Evolutionary conservation across 1,140 invertebrate species (phyloP).

Genomic region (Temnothorax longispinosus): DNA sequence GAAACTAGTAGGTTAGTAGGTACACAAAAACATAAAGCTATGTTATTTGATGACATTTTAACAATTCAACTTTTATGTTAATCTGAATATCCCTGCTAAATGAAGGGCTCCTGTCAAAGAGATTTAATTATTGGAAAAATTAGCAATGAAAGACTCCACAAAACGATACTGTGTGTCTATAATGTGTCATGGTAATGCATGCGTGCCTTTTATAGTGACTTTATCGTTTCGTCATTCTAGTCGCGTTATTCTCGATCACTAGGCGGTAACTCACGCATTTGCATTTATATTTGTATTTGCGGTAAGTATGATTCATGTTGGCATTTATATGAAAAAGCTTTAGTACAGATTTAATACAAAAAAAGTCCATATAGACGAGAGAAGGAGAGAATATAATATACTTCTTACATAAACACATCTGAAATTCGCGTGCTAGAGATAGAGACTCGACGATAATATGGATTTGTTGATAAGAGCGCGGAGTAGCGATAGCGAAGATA

Average conservation of each 20-base stretch:
- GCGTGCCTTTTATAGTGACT: not conserved
- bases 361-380: not conserved
- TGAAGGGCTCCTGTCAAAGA: not conserved
- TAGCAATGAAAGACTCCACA: not conserved
- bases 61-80: not conserved
- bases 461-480: conserved; percentile 41
- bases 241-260: not conserved
- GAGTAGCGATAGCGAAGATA: conserved; percentile 52
- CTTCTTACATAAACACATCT: not conserved
- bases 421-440: conserved; percentile 11
- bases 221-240: conserved; percentile 22
- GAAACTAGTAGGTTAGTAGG: too few species aligned
- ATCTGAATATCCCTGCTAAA: not conserved
- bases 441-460: not conserved
- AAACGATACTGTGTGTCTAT: not conserved
- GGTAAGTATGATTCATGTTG: not conserved
- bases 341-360: not conserved
- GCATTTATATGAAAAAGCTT: not conserved
- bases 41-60: not conserved
- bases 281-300: not conserved
- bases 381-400: not conserved
- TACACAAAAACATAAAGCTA: not conserved
- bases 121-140: not conserved
- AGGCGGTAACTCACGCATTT: not conserved
- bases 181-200: not conserved